Base-by-base conservation (phyloP, 2,888 invertebrate species). In the Diarsia brunnea region DNA sequence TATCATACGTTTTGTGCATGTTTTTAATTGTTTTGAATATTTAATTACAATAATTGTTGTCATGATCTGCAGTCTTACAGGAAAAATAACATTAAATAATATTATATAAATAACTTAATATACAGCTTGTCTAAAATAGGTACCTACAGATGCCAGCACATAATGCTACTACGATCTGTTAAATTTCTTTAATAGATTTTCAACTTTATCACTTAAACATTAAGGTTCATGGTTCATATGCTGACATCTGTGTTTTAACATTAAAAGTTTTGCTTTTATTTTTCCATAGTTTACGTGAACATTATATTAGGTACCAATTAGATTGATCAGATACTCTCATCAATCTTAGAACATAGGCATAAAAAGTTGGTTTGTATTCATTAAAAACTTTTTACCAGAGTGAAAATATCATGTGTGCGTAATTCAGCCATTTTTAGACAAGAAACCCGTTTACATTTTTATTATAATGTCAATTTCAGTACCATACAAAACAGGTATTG, bases 1-100 rank as follows among this genome's bases (percentile, higher is more conserved):
- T 27, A 63, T n/a, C 43, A 43, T 43, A 38, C 38, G 38, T 31
- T 14, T 63, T 64, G 73, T 61, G 38, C 4, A 12, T 53, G 16
- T 21, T 19, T 60, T 45, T 24, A 60, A 49, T 60, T 60, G 27
- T 47, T 53, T 61, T 47, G 27, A 69, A 19, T 38, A 47, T 43
- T 43, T 21, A 55, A 43, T 53, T 3, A 53, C 5, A 38, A 11
- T 16, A 19, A 53, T 49, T n/a, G 38, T 68, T 79, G 65, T 67
- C 60, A 38, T 49, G 47, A 21, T 67, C n/a, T 51, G 45, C 73
- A 68, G 55, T 81, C 75, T 68, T 58, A 73, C 24, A 58, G 49
- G 21, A 14, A 64, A 55, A 78, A 43, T 24, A 65, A 45, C 1
- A 16, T 61, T 47, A n/a, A 47, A 47, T 38, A 16, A n/a, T 14